Evolutionary conservation across 2,888 invertebrate genomes (phyloP), one percentile per base, ranked within the genome.

Genomic region (Apodemia zela): DNA sequence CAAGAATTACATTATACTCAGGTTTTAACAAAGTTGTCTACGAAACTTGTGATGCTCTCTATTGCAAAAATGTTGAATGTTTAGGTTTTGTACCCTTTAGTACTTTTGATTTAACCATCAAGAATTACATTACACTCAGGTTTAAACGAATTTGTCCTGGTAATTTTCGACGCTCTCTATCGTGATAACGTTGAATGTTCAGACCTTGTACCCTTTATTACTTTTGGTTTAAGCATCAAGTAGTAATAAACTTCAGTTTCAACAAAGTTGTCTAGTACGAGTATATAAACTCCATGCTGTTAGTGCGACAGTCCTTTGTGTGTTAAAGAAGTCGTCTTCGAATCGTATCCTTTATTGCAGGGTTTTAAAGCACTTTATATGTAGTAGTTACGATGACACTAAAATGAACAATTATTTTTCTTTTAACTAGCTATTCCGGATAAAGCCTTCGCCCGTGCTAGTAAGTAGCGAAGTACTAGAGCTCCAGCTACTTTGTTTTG

Each of bases 391-490:
- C 79, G 75, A 68, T 64, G 64, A 61, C 67, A 71, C 69, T 76
- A 78, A 76, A 73, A 69, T 69, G 58, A 77, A 75, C 78, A 77
- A 82, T 81, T 84, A 79, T 89, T 89, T 87, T 89, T 88, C 80
- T 89, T 87, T 84, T 93, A 89, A 94, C 93, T 95, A 98, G 98
- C 97, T 98, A 95, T 98, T 98, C 97, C 97, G 98, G 97, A 98
- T 98, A 94, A 97, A 97, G 95, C 98, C 98, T 93, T 97, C 97
- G 94, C 98, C 97, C 94, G 97, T 97, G 93, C 96, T 98, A 95
- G 98, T 98, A 98, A 98, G 98, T 98, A 97, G 91, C 89, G 84
- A 84, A 45, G 73, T 73, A 82, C 76, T 80, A 80, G 81, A 86
- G 79, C 81, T 77, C 76, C 80, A 85, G 90, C 89, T 90, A 90